phyloP scores from a whole-genome alignment of 2,888 invertebrate genomes.

The Caenorhabditis sp. region DNA sequence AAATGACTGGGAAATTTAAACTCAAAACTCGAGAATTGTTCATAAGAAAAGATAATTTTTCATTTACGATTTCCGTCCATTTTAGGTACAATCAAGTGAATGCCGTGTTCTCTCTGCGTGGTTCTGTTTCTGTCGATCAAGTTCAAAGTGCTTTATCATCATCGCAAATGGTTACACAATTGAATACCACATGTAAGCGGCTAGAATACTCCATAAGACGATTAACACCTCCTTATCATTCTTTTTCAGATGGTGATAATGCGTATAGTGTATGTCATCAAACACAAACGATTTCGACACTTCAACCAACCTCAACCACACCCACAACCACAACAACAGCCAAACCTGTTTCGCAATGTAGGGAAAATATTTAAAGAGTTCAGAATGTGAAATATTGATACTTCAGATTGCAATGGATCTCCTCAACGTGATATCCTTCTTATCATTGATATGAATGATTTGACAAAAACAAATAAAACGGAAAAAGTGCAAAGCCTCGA shows the following conservation, averaged over 20 bases:
- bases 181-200: slow-evolving; percentile 31
- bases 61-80: no score
- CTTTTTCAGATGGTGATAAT: slow-evolving; percentile 35
- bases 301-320: background rate
- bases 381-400: background rate
- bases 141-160: slow-evolving; percentile 17
- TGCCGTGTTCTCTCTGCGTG: slow-evolving; percentile 33
- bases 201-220: slow-evolving; percentile 1
- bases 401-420: slow-evolving; percentile 27
- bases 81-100: slow-evolving; percentile 26
- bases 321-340: slow-evolving; percentile 4
- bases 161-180: slow-evolving; percentile 24
- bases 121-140: slow-evolving; percentile 14
- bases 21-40: no score
- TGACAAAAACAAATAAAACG: slow-evolving; percentile 20
- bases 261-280: slow-evolving; percentile 32
- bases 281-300: background rate
- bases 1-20: no score
- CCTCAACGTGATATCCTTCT: slow-evolving; percentile 26
- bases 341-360: background rate
- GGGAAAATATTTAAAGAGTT: background rate
- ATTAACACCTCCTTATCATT: slow-evolving; percentile 8
- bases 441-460: slow-evolving; percentile 25
- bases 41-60: no score
- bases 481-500: slow-evolving; percentile 21